Conservation (phyloP, 2,113 vertebrate genomes). For the Gadus chalcogrammus region DNA sequence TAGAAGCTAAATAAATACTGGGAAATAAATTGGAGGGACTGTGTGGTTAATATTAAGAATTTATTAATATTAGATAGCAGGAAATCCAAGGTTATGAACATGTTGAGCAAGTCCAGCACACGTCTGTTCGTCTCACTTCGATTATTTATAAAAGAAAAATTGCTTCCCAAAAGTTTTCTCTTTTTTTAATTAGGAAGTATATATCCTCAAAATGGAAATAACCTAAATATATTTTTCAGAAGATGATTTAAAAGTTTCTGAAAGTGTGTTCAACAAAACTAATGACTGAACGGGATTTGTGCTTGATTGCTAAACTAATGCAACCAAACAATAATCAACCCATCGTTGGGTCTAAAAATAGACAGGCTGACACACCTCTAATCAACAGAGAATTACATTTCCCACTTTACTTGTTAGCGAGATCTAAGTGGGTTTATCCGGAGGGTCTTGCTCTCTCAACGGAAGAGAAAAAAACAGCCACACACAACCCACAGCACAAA, state of each 20-base stretch:
- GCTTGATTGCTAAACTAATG: too few relatives aligned
- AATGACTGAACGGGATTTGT: too few relatives aligned
- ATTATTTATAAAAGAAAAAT: slow-evolving; percentile 29
- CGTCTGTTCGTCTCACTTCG: slow-evolving; percentile 11
- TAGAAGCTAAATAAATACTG: slow-evolving; percentile 36
- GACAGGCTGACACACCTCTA: not conserved
- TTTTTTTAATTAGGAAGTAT: too few relatives aligned
- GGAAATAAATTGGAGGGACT: slow-evolving; percentile 17
- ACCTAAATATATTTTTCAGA: too few relatives aligned
- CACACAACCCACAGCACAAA: not conserved
- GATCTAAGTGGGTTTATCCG: not conserved
- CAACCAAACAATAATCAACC: too few relatives aligned
- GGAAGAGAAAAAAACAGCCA: not conserved
- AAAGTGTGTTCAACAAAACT: too few relatives aligned
- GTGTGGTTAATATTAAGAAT: slow-evolving; percentile 34
- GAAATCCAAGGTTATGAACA: not conserved
- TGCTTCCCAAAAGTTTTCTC: not conserved
- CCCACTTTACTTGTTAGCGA: not conserved
- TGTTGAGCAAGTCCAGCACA: slow-evolving; percentile 9
- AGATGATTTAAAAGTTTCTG: too few relatives aligned
- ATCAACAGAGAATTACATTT: not conserved
- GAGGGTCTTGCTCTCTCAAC: too few relatives aligned
- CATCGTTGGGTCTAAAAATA: too few relatives aligned
- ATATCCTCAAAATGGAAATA: too few relatives aligned
- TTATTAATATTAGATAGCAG: slow-evolving; percentile 39